These are phyloP conservation scores for Dinothrombium tinctorium DNA, from an alignment of 1,140 invertebrate species.

Conservation along the genomic window DNA sequence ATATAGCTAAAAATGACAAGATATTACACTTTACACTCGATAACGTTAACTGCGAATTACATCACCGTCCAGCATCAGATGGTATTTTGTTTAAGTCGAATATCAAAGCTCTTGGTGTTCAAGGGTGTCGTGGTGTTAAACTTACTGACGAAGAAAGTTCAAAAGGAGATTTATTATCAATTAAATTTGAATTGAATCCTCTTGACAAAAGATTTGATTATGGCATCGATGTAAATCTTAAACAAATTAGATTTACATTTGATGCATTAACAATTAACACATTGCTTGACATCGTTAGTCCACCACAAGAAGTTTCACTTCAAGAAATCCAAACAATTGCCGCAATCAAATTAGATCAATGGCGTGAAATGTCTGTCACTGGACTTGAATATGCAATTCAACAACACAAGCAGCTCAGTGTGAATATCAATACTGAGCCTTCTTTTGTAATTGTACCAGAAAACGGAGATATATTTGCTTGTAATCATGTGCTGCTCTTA, in stretches of 20 bases:
- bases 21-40: constrained; percentile 1
- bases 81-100: background rate
- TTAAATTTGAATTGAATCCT: constrained; percentile 71
- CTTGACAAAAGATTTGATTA: constrained; percentile 55
- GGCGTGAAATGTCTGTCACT: constrained; percentile 60
- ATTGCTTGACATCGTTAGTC: constrained; percentile 51
- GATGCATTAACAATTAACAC: constrained; percentile 69
- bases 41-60: background rate
- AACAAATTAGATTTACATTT: constrained; percentile 61
- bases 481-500: constrained; percentile 14
- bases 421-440: constrained; percentile 61
- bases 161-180: constrained; percentile 27
- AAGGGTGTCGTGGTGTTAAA: constrained; percentile 16
- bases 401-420: constrained; percentile 53
- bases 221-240: constrained; percentile 41
- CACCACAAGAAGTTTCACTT: constrained; percentile 42
- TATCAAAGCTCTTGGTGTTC: constrained; percentile 5
- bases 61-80: constrained; percentile 4
- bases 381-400: constrained; percentile 78
- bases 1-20: constrained; percentile 19
- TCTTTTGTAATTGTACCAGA: constrained; percentile 68
- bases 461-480: constrained; percentile 41
- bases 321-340: constrained; percentile 69
- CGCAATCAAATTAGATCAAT: constrained; percentile 45
- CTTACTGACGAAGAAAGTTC: background rate